Evolutionary conservation across 2,797 vertebrate genomes (phyloP).

Genomic region (Pipistrellus pygmaeus): DNA sequence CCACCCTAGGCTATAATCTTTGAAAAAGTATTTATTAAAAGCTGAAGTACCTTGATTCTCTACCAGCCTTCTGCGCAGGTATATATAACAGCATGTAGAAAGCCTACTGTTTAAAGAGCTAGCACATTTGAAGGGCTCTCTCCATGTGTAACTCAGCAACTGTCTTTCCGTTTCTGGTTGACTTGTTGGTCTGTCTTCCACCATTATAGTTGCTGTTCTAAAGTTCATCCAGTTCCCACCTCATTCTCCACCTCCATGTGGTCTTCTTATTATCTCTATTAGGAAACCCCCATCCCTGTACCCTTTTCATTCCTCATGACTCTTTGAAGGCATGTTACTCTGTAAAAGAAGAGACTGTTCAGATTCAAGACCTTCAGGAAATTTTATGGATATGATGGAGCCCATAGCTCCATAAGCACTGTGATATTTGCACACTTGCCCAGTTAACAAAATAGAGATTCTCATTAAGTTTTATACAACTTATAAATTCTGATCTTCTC

Average conservation of each 20-base stretch:
- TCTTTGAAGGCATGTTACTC: neutral
- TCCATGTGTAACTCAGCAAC: neutral
- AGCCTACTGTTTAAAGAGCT: neutral
- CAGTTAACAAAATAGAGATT: neutral
- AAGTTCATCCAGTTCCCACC: neutral
- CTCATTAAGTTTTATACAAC: neutral
- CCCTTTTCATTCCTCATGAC: neutral
- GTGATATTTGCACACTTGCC: neutral
- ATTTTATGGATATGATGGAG: neutral
- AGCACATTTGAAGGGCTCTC: neutral
- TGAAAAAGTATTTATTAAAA: slow-evolving; percentile 55
- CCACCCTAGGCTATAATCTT: neutral
- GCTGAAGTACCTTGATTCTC: neutral
- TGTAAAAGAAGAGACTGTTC: neutral
- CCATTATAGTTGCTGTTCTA: neutral
- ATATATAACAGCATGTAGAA: neutral
- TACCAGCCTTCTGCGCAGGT: neutral
- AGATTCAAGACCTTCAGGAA: neutral
- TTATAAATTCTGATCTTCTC: neutral
- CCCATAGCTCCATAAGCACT: neutral
- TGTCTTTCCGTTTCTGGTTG: neutral
- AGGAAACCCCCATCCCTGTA: neutral
- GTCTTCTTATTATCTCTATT: neutral
- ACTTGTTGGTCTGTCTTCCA: neutral
- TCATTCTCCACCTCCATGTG: neutral